Evolutionary conservation across 2,113 vertebrate species (phyloP).

Genomic region (Perca flavescens): DNA sequence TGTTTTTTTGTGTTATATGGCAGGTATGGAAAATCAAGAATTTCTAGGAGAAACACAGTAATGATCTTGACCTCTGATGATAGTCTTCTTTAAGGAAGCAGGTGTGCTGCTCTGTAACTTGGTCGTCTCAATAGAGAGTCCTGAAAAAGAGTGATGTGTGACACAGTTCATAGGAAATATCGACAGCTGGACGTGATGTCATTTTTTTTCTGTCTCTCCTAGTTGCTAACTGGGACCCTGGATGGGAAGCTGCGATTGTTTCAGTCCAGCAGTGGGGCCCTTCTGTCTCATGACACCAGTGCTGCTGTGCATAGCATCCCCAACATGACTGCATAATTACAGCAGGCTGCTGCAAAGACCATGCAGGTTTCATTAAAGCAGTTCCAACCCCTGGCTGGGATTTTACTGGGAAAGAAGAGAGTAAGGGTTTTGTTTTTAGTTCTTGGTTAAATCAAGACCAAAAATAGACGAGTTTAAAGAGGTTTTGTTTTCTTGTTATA

Average conservation of each 20-base stretch:
- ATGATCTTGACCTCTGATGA: constrained; percentile 13
- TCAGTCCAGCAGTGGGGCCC: constrained; percentile 71
- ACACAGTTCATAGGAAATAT: constrained; percentile 40
- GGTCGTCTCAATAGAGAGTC: constrained; percentile 1
- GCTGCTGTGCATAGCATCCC: constrained; percentile 49
- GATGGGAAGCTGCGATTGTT: constrained; percentile 90
- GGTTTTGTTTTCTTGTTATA: not conserved
- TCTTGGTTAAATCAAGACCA: constrained; percentile 22
- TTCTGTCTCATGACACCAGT: constrained; percentile 58
- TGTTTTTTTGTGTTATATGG: constrained; percentile 32
- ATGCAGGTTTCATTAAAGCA: constrained; percentile 56
- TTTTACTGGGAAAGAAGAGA: constrained; percentile 24
- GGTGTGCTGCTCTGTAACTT: constrained; percentile 56
- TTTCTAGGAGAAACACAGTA: constrained; percentile 21
- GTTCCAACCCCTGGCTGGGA: constrained; percentile 29
- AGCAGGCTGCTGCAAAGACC: constrained; percentile 35
- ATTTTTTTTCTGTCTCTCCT: constrained; percentile 44
- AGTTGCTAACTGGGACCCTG: constrained; percentile 91
- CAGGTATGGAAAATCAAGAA: constrained; percentile 55
- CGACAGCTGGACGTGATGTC: constrained; percentile 31
- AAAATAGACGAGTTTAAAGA: constrained; percentile 18
- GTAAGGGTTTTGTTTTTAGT: constrained; percentile 26
- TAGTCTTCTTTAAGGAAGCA: constrained; percentile 33
- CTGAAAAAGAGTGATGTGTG: constrained; percentile 27
- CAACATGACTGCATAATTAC: constrained; percentile 47